phyloP scores from a whole-genome alignment of 2,797 vertebrate species.

The Anguilla obscura region DNA sequence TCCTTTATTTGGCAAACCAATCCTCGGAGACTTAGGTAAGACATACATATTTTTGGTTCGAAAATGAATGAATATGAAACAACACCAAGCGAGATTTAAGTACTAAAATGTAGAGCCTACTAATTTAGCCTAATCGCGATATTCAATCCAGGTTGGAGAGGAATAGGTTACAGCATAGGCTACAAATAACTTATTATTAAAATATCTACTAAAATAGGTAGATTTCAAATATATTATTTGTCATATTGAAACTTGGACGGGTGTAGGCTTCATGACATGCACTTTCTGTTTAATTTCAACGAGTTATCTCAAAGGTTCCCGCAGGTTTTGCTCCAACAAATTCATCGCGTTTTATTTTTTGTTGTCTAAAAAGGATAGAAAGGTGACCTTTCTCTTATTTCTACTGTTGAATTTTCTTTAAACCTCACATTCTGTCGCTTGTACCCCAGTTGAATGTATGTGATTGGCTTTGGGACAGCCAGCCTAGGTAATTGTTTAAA shows the following conservation, averaged over 20 bases:
- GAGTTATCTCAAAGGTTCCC: background rate
- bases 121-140: background rate
- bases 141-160: background rate
- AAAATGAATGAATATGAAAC: slow-evolving; percentile 2
- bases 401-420: slow-evolving; percentile 70
- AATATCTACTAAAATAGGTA: background rate
- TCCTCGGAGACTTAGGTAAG: slow-evolving; percentile 63
- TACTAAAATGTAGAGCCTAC: background rate
- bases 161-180: background rate
- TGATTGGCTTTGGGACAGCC: slow-evolving; percentile 78
- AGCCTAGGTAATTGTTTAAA: slow-evolving; percentile 86
- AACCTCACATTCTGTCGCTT: slow-evolving; percentile 67
- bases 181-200: background rate
- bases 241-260: background rate
- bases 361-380: background rate
- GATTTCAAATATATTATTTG: background rate
- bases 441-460: slow-evolving; percentile 66
- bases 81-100: background rate
- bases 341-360: background rate
- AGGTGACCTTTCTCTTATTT: slow-evolving; percentile 70
- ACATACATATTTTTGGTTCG: slow-evolving; percentile 26
- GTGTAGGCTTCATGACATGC: background rate
- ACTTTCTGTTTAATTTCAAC: background rate
- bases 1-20: slow-evolving; percentile 14
- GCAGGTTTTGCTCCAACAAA: background rate